phyloP scores from a whole-genome alignment of 2,888 invertebrate genomes.

The Molorchus minor region DNA sequence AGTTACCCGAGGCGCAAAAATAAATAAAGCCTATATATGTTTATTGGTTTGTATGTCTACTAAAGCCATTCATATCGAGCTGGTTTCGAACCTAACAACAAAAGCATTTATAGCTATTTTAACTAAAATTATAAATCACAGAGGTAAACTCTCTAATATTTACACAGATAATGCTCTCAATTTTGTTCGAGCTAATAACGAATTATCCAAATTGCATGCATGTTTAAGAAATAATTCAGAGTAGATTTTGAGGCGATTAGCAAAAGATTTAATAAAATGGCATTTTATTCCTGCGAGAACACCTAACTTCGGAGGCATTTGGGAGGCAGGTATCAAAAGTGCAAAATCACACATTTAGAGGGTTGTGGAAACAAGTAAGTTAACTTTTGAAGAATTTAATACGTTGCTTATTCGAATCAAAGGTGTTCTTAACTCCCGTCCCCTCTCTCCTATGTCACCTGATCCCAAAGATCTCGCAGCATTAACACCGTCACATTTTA shows the following conservation, averaged over 20 bases:
- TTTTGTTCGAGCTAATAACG: conserved; percentile 8
- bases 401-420: neutral
- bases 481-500: neutral
- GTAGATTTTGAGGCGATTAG: neutral
- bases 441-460: neutral
- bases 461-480: neutral
- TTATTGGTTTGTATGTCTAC: conserved; percentile 23
- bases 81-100: conserved; percentile 20
- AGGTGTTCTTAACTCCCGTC: neutral
- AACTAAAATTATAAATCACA: conserved; percentile 22
- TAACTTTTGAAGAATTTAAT: neutral
- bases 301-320: conserved; percentile 4
- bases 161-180: conserved; percentile 23
- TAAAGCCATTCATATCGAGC: conserved; percentile 20
- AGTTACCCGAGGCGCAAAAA: neutral
- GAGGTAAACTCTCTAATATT: conserved; percentile 22
- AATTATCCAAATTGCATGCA: neutral
- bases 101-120: conserved; percentile 11
- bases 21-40: conserved; percentile 4
- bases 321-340: conserved; percentile 7
- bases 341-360: neutral
- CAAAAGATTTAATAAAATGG: neutral
- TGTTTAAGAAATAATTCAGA: neutral
- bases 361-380: neutral
- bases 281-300: conserved; percentile 2